phyloP scores from a whole-genome alignment of 2,797 vertebrate species.

The Gambusia yucatana region DNA sequence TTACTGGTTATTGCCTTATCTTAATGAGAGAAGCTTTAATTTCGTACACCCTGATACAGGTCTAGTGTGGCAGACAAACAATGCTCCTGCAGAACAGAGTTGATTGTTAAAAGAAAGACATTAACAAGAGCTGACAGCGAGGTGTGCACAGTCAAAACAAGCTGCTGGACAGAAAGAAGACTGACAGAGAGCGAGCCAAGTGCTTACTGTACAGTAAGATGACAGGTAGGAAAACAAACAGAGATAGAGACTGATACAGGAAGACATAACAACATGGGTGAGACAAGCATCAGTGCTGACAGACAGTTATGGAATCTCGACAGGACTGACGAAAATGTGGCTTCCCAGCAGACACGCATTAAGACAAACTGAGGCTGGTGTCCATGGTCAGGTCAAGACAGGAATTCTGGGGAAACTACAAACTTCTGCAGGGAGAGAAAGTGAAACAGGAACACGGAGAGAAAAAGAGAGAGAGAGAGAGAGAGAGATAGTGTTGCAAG shows the following conservation, averaged over 20 bases:
- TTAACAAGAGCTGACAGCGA: slow-evolving; percentile 38
- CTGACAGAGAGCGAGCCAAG: slow-evolving; percentile 46
- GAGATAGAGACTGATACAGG: slow-evolving; percentile 26
- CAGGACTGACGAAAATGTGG: slow-evolving; percentile 25
- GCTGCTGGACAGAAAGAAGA: slow-evolving; percentile 36
- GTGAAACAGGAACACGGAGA: neutral
- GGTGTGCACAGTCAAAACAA: slow-evolving; percentile 26
- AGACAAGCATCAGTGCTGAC: slow-evolving; percentile 43
- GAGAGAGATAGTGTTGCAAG: slow-evolving; percentile 25
- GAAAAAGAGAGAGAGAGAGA: slow-evolving; percentile 1
- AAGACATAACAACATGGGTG: slow-evolving; percentile 31
- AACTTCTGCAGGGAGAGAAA: slow-evolving; percentile 24
- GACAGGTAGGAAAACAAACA: slow-evolving; percentile 55
- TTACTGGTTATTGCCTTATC: neutral
- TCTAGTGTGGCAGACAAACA: neutral
- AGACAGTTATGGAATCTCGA: slow-evolving; percentile 25
- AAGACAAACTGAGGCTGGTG: slow-evolving; percentile 24
- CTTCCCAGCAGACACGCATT: slow-evolving; percentile 24
- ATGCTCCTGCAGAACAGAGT: slow-evolving; percentile 18
- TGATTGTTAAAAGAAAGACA: slow-evolving; percentile 23
- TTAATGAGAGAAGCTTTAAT: neutral
- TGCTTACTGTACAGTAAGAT: slow-evolving; percentile 48
- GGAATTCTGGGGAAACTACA: slow-evolving; percentile 27
- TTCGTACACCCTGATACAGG: neutral
- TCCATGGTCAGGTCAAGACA: slow-evolving; percentile 34